Evolutionary conservation across 2,113 vertebrate species (phyloP).

Genomic region (Meriones unguiculatus): DNA sequence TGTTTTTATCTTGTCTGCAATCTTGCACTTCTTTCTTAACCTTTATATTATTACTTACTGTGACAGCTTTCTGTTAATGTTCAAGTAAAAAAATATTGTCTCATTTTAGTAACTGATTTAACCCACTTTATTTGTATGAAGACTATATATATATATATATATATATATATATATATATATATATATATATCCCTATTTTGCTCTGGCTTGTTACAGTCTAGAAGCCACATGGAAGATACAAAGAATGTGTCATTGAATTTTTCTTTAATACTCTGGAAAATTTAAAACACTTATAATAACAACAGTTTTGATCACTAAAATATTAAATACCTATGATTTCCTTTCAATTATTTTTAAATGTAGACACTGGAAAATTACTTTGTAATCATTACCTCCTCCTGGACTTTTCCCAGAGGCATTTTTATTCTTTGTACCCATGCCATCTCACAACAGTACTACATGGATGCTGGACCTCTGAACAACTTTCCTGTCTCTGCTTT

Average conservation of each 20-base stretch:
- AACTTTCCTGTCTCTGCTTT: not conserved
- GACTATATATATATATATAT: not conserved
- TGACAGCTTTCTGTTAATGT: not conserved
- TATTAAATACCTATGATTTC: not conserved
- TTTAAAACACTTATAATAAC: not conserved
- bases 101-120: not conserved
- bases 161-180: no score
- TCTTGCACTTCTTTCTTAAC: not conserved
- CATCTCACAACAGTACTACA: not conserved
- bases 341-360: not conserved
- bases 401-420: not conserved
- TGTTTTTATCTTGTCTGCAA: not conserved
- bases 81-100: not conserved
- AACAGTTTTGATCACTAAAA: conserved; percentile 29
- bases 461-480: not conserved
- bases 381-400: not conserved
- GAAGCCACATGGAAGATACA: not conserved
- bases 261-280: not conserved
- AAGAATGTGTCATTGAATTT: not conserved
- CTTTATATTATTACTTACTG: not conserved
- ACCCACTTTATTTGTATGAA: not conserved
- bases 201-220: not conserved
- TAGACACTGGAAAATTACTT: conserved; percentile 15
- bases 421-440: not conserved
- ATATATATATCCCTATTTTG: not conserved